These are phyloP conservation scores for Meteorus cinctellus DNA, from an alignment of 2,888 invertebrate species.

Conservation along the genomic window DNA sequence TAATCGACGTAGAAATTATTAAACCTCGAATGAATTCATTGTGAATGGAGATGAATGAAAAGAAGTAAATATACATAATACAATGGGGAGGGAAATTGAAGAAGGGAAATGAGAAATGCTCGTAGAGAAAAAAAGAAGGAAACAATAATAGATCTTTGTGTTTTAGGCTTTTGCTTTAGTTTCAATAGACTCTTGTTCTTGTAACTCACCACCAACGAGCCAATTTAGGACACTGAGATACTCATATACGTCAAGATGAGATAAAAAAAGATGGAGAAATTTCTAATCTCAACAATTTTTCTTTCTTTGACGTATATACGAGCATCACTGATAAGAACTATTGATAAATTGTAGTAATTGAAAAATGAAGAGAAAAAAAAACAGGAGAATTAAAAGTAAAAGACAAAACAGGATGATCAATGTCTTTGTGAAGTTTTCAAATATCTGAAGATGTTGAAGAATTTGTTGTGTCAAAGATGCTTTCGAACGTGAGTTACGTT, in stretches of 20 bases:
- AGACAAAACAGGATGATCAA: neutral
- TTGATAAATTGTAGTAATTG: slow-evolving; percentile 7
- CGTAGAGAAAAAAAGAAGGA: neutral
- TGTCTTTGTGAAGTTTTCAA: neutral
- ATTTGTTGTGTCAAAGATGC: neutral
- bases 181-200: slow-evolving; percentile 10
- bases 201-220: slow-evolving; percentile 3
- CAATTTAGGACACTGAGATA: neutral
- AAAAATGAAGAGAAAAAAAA: neutral
- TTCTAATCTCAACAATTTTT: neutral
- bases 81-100: neutral
- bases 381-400: neutral
- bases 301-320: neutral
- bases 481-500: neutral
- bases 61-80: neutral
- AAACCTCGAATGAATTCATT: neutral
- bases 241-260: neutral
- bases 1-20: slow-evolving; percentile 8
- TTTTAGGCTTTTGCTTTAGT: neutral
- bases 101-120: neutral
- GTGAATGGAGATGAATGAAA: neutral
- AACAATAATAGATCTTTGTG: slow-evolving; percentile 7
- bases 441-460: neutral
- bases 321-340: neutral
- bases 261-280: neutral